A percentile compares a stretch with the other conserved stretches of the same genome.
These are phyloP conservation scores for Hirudinaria manillensis DNA, from an alignment of 2,888 invertebrate species.

Conservation along the genomic window DNA sequence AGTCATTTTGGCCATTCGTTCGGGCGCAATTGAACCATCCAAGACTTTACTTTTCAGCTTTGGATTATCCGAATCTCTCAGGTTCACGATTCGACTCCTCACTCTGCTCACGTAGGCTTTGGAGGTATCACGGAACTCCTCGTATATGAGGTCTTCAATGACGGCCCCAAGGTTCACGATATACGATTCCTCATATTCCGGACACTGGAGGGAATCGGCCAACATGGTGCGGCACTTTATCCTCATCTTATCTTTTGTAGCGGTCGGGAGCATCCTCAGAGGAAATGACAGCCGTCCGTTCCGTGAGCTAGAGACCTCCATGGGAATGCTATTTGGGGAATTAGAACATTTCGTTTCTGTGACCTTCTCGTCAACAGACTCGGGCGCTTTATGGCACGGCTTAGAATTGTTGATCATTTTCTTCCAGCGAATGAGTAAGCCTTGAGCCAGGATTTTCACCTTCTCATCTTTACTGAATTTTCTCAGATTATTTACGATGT, in stretches of 20 bases:
- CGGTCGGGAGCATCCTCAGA: conserved; percentile 32
- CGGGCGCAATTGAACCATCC: conserved; percentile 75
- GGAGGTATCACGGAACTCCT: conserved; percentile 87
- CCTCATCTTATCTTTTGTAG: conserved; percentile 76
- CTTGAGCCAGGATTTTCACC: conserved; percentile 86
- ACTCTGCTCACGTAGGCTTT: conserved; percentile 92
- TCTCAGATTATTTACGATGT: conserved; percentile 92
- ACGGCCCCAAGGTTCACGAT: conserved; percentile 45
- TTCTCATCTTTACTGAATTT: conserved; percentile 85
- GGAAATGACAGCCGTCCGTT: no score
- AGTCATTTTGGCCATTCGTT: conserved; percentile 84
- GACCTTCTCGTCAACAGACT: neutral
- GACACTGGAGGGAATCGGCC: conserved; percentile 70
- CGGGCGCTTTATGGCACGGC: conserved; percentile 3
- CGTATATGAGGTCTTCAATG: conserved; percentile 63
- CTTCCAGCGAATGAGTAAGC: conserved; percentile 95
- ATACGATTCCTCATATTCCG: conserved; percentile 52
- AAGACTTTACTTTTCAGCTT: conserved; percentile 83
- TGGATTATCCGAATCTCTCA: conserved; percentile 92
- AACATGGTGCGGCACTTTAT: conserved; percentile 87
- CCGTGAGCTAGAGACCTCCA: neutral
- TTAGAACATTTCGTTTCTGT: no score
- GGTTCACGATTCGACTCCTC: conserved; percentile 89
- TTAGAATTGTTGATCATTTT: conserved; percentile 56
- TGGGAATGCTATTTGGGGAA: neutral